These are phyloP conservation scores for Parotocinclus haroldoi DNA, from an alignment of 2,797 vertebrate species.

Conservation along the genomic window DNA sequence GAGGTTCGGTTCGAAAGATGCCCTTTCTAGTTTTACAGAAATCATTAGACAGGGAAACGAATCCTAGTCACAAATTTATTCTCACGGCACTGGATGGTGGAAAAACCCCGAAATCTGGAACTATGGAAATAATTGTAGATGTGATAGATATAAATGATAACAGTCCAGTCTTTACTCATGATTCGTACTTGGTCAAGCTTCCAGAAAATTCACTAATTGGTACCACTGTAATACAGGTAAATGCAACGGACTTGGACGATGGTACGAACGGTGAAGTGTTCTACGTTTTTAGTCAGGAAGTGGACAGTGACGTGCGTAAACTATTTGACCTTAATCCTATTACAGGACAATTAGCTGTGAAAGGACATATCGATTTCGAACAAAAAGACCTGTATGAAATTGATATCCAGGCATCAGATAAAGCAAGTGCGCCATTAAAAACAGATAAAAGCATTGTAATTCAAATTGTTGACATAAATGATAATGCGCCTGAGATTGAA, in stretches of 20 bases:
- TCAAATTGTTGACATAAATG: conserved; percentile 47
- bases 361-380: conserved; percentile 48
- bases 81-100: conserved; percentile 61
- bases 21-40: conserved; percentile 56
- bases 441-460: conserved; percentile 42
- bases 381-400: conserved; percentile 32
- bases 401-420: conserved; percentile 50
- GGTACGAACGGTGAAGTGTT: conserved; percentile 52
- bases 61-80: conserved; percentile 32
- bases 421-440: conserved; percentile 38
- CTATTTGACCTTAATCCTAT: conserved; percentile 40
- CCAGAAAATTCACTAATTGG: conserved; percentile 54
- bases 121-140: conserved; percentile 48
- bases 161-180: conserved; percentile 52
- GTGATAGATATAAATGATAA: conserved; percentile 65
- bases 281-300: conserved; percentile 10
- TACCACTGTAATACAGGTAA: conserved; percentile 38
- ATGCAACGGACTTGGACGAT: conserved; percentile 52
- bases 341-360: conserved; percentile 48
- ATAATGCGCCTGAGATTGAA: conserved; percentile 51
- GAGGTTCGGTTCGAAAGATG: conserved; percentile 55
- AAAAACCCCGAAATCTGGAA: conserved; percentile 55
- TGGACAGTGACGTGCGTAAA: neutral
- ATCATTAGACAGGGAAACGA: conserved; percentile 55
- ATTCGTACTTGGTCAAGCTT: conserved; percentile 42